Evolutionary conservation across 2,113 vertebrate genomes (phyloP).

Genomic region (Actenoides lindsayi): DNA sequence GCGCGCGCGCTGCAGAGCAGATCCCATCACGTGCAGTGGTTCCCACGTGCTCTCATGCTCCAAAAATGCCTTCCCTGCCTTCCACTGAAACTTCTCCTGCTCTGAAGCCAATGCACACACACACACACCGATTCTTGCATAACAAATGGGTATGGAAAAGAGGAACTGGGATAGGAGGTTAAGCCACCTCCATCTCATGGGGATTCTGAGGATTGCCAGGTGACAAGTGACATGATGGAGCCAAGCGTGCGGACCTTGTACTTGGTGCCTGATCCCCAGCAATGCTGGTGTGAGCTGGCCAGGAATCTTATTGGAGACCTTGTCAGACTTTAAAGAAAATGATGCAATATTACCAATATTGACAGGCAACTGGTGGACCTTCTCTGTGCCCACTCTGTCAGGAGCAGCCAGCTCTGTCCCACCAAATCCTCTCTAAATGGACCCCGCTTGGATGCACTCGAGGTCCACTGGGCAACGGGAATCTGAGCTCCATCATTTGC

Average conservation of each 20-base stretch:
- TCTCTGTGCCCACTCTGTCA: background rate
- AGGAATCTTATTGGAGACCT: background rate
- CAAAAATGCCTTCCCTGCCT: background rate
- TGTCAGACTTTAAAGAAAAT: background rate
- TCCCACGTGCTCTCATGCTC: background rate
- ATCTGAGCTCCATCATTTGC: background rate
- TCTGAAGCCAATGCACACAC: background rate
- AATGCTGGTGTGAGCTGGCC: background rate
- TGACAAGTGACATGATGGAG: background rate
- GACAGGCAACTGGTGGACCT: background rate
- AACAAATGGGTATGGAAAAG: background rate
- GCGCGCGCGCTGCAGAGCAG: accelerated
- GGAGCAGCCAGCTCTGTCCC: background rate
- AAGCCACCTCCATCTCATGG: background rate
- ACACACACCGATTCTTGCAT: accelerated
- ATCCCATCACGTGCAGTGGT: accelerated
- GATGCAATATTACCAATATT: background rate
- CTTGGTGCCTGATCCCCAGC: background rate
- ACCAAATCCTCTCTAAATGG: background rate
- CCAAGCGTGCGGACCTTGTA: background rate
- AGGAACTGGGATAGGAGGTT: accelerated
- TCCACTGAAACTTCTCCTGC: background rate
- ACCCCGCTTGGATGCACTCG: background rate
- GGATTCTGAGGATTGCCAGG: background rate
- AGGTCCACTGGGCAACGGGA: background rate